Percentiles rank a stretch among this genome's conserved stretches.
Conservation (phyloP, 2,797 vertebrate species). For the Rhadinocentrus ornatus region DNA sequence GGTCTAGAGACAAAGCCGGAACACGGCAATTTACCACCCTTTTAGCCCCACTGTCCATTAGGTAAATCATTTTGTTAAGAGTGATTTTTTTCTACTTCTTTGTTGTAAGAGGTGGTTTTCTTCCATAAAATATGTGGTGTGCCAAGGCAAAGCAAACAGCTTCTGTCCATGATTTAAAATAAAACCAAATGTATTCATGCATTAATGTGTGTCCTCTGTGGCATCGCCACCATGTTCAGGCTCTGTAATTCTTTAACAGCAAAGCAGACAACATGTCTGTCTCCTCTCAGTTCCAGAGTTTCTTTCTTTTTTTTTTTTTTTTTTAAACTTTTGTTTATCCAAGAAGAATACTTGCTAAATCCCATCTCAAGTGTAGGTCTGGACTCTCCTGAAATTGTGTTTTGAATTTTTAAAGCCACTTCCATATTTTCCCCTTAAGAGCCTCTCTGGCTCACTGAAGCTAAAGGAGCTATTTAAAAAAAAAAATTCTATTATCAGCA, state of each 20-base stretch:
- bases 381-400: constrained; percentile 36
- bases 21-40: constrained; percentile 32
- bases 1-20: constrained; percentile 69
- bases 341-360: constrained; percentile 43
- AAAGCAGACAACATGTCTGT: constrained; percentile 65
- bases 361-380: constrained; percentile 46
- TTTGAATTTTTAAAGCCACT: constrained; percentile 47
- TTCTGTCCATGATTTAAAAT: too few relatives aligned
- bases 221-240: constrained; percentile 38
- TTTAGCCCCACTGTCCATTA: constrained; percentile 34
- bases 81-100: constrained; percentile 33
- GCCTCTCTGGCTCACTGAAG: constrained; percentile 49
- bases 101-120: constrained; percentile 44
- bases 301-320: constrained; percentile 30
- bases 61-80: constrained; percentile 58
- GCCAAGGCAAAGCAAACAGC: background rate
- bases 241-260: constrained; percentile 18
- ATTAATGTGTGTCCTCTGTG: constrained; percentile 37
- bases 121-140: constrained; percentile 50
- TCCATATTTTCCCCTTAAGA: constrained; percentile 25
- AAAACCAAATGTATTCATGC: background rate
- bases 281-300: constrained; percentile 50
- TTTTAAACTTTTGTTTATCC: constrained; percentile 50
- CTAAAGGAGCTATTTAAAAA: constrained; percentile 36
- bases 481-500: too few relatives aligned